Conservation (phyloP, 2,797 vertebrate species). For the Rhinogobio ventralis region DNA sequence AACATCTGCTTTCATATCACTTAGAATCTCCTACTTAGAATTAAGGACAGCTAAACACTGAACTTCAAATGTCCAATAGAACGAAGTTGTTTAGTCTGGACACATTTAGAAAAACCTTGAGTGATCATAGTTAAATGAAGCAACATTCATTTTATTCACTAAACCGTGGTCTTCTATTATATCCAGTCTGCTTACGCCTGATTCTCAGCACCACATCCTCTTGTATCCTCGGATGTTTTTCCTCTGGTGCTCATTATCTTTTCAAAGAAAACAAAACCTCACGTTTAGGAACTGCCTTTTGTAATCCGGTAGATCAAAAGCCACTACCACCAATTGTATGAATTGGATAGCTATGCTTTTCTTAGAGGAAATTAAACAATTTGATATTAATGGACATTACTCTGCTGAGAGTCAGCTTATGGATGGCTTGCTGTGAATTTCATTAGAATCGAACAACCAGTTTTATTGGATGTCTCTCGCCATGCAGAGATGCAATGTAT, state of each 20-base stretch:
- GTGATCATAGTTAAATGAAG: slow-evolving; percentile 37
- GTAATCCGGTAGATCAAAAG: slow-evolving; percentile 9
- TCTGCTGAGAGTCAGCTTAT: slow-evolving; percentile 29
- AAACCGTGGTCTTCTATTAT: neutral
- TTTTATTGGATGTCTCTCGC: slow-evolving; percentile 36
- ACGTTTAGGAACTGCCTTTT: neutral
- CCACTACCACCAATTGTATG: slow-evolving; percentile 3
- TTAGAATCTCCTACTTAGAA: slow-evolving; percentile 8
- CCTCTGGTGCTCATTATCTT: neutral
- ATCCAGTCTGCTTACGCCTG: neutral
- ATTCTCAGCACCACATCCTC: neutral
- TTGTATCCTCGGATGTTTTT: neutral
- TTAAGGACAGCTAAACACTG: slow-evolving; percentile 6
- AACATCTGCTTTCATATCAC: slow-evolving; percentile 40
- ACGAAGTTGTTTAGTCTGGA: slow-evolving; percentile 50
- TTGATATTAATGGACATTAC: slow-evolving; percentile 37
- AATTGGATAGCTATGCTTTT: neutral
- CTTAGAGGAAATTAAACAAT: slow-evolving; percentile 18
- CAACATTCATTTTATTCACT: neutral
- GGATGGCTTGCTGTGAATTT: slow-evolving; percentile 54
- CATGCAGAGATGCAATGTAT: slow-evolving; percentile 30
- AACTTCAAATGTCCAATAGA: slow-evolving; percentile 49
- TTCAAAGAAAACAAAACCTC: slow-evolving; percentile 20
- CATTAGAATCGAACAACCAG: slow-evolving; percentile 45
- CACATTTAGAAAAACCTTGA: slow-evolving; percentile 36